Evolutionary conservation across 1,140 invertebrate species (phyloP), one percentile per base, ranked within the genome.

Genomic region (Lordiphosa mommai): DNA sequence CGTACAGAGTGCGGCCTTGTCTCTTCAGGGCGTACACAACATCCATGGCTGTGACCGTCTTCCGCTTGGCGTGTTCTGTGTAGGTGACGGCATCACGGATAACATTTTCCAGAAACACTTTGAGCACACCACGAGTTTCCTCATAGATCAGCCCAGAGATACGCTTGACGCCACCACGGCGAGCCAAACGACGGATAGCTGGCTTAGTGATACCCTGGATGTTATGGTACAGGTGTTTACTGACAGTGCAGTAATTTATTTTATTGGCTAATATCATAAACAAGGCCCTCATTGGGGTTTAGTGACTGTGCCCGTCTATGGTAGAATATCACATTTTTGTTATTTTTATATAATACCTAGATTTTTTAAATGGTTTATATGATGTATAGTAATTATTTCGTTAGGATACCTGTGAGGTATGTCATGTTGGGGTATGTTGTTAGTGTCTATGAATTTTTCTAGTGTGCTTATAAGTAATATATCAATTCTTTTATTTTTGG

Each of bases 41-140:
- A 82, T 96, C 95, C 95, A 96, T 96, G 44, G 95, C 94, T 6
- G 95, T 96, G 30, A 93, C 92, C 10, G 95, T 96, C 90, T 96
- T 96, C 61, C 94, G 90, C 90, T 95, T 95, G 63, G 94, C 94
- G 88, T 95, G 94, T 87, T 94, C 94, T 6, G 94, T 94, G 90
- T 95, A 96, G 9, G 94, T 95, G 44, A 96, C 94, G 7, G 94
- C 94, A 88, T 95, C 95, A 50, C 94, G 91, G 76, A 96, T 96
- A 0, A 96, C 93, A 79, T 95, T 95, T 88, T 95, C 94, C 47
- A 96, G 89, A 88, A 96, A 93, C 72, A 94, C 92, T 87, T 95
- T 95, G 9, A 95, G 87, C 0, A 94, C 93, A 71, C 92, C 92
- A 49, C 92, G 91, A 36, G 92, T 93, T 76, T 93, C 93, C 76